These are phyloP conservation scores for Drosophila erecta DNA, from an alignment of 1,140 invertebrate genomes.

Conservation along the genomic window DNA sequence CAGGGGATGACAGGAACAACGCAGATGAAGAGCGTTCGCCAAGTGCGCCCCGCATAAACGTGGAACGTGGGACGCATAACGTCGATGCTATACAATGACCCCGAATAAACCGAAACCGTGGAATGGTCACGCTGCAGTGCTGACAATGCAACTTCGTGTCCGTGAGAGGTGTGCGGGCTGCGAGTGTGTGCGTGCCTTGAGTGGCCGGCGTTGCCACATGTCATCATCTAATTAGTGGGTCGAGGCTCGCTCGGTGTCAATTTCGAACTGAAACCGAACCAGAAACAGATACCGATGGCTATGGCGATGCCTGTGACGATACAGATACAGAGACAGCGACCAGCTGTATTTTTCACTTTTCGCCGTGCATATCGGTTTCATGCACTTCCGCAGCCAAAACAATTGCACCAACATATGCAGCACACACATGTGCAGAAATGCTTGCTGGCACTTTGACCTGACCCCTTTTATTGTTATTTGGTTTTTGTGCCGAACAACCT, in stretches of 20 bases:
- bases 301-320: too few species aligned
- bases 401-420: conserved; percentile 17
- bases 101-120: conserved; percentile 29
- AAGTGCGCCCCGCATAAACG: not conserved
- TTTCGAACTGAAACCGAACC: conserved; percentile 25
- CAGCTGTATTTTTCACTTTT: conserved; percentile 10
- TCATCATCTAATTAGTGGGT: conserved; percentile 60
- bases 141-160: conserved; percentile 27
- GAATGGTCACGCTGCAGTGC: conserved; percentile 34
- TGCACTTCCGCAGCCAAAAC: conserved; percentile 53
- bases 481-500: conserved; percentile 27
- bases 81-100: conserved; percentile 18
- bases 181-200: conserved; percentile 13
- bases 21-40: too few species aligned
- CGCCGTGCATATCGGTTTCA: conserved; percentile 51
- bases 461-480: conserved; percentile 26
- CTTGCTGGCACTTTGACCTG: conserved; percentile 40
- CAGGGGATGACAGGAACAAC: not conserved
- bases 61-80: not conserved
- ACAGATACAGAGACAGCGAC: not conserved
- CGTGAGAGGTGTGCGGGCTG: conserved; percentile 2
- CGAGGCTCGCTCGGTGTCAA: conserved; percentile 31
- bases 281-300: not conserved
- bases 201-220: conserved; percentile 53
- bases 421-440: conserved; percentile 17